Evolutionary conservation across 2,888 invertebrate species (phyloP).

Genomic region (Nomada flava): DNA sequence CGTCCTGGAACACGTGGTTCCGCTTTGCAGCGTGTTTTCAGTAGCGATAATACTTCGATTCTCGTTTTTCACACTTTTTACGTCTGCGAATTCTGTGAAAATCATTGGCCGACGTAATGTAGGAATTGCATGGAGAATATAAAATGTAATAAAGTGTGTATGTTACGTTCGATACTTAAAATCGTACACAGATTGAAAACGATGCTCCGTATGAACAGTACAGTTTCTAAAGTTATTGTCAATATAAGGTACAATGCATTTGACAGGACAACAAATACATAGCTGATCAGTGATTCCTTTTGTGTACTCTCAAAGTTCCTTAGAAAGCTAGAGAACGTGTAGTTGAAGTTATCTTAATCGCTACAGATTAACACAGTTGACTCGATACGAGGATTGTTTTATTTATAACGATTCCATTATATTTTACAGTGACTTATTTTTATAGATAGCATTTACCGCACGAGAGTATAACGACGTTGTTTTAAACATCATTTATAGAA

Average conservation of each 20-base stretch:
- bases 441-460: conserved; percentile 49
- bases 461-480: conserved; percentile 44
- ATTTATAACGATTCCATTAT: conserved; percentile 42
- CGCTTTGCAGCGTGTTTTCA: conserved; percentile 8
- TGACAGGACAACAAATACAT: background rate
- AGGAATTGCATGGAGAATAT: background rate
- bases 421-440: conserved; percentile 59
- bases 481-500: conserved; percentile 33
- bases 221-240: background rate
- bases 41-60: conserved; percentile 12
- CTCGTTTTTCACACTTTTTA: conserved; percentile 29
- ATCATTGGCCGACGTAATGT: background rate
- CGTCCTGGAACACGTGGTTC: conserved; percentile 34
- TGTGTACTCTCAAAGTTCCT: conserved; percentile 55
- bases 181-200: background rate
- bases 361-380: conserved; percentile 48
- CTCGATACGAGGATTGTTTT: conserved; percentile 49
- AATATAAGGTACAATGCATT: background rate
- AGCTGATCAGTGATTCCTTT: conserved; percentile 35
- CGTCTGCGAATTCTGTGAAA: background rate
- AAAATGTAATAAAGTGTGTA: conserved; percentile 12
- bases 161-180: conserved; percentile 16
- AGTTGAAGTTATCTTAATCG: conserved; percentile 38
- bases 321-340: conserved; percentile 42
- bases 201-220: conserved; percentile 24